Percentiles rank a stretch among this genome's conserved stretches.
Conservation (phyloP, 2,113 vertebrate genomes). For the Phylloscopus trochilus region DNA sequence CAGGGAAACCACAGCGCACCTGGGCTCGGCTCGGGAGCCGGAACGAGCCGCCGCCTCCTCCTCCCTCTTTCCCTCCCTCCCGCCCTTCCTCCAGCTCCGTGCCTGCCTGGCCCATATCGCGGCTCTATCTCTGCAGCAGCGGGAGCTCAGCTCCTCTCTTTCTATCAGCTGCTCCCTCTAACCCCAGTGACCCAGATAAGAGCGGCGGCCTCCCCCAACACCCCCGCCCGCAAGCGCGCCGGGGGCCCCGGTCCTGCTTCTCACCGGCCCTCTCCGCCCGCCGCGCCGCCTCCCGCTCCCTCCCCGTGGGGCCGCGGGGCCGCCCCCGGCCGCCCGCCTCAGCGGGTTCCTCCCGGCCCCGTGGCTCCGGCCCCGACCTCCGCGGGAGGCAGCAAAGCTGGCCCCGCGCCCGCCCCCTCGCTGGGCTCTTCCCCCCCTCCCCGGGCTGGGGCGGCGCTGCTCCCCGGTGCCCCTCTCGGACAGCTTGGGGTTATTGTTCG, state of each 20-base stretch:
- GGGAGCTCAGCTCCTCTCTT: neutral
- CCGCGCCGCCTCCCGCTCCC: neutral
- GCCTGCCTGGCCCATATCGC: neutral
- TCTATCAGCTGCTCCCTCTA: neutral
- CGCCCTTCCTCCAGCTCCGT: neutral
- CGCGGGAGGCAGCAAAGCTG: neutral
- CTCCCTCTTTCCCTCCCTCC: neutral
- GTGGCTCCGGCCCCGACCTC: neutral
- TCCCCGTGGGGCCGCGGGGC: neutral
- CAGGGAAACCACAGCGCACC: constrained; percentile 45
- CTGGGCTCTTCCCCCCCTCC: neutral
- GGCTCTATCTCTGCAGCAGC: neutral
- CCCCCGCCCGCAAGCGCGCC: neutral
- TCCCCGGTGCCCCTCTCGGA: neutral
- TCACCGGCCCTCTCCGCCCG: neutral
- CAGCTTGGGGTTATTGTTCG: neutral
- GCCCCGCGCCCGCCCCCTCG: neutral
- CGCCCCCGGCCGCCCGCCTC: neutral
- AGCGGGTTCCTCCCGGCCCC: neutral
- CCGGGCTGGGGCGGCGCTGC: neutral
- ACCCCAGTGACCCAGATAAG: constrained; percentile 47
- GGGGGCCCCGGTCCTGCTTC: neutral
- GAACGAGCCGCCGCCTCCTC: constrained; percentile 14
- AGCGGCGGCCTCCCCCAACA: neutral
- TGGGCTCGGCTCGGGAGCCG: constrained; percentile 29